Evolutionary conservation across 1,140 invertebrate genomes (phyloP).

Genomic region (Venustaconcha ellipsiformis): DNA sequence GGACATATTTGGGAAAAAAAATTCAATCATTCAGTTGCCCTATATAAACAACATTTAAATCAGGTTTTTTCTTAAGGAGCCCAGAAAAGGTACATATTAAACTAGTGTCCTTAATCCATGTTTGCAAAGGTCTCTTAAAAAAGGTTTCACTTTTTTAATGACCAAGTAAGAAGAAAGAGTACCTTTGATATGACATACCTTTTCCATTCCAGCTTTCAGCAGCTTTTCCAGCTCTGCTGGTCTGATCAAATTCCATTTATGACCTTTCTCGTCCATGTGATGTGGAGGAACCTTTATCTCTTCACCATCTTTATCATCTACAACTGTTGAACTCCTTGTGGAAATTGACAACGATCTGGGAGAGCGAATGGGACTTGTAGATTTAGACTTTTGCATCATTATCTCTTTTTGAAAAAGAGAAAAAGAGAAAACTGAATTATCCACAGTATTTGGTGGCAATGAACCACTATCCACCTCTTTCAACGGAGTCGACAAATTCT

Average conservation of each 20-base stretch:
- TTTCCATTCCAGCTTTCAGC: slow-evolving; percentile 42
- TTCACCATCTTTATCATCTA: too few relatives aligned
- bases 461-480: too few relatives aligned
- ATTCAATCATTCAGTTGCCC: neutral
- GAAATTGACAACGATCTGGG: too few relatives aligned
- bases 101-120: neutral
- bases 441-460: too few relatives aligned
- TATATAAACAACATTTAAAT: neutral
- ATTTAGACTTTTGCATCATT: too few relatives aligned
- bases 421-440: too few relatives aligned
- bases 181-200: slow-evolving; percentile 34
- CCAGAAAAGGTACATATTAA: neutral
- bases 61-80: neutral
- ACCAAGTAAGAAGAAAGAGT: neutral
- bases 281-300: too few relatives aligned
- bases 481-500: too few relatives aligned
- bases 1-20: neutral
- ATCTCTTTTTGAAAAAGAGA: too few relatives aligned
- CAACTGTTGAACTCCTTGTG: too few relatives aligned
- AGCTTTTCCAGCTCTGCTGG: slow-evolving; percentile 39
- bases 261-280: too few relatives aligned
- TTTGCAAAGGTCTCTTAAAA: neutral
- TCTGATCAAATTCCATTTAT: neutral
- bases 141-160: neutral
- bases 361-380: too few relatives aligned